phyloP scores from a whole-genome alignment of 2,888 invertebrate genomes.

The Epinotia nisella region DNA sequence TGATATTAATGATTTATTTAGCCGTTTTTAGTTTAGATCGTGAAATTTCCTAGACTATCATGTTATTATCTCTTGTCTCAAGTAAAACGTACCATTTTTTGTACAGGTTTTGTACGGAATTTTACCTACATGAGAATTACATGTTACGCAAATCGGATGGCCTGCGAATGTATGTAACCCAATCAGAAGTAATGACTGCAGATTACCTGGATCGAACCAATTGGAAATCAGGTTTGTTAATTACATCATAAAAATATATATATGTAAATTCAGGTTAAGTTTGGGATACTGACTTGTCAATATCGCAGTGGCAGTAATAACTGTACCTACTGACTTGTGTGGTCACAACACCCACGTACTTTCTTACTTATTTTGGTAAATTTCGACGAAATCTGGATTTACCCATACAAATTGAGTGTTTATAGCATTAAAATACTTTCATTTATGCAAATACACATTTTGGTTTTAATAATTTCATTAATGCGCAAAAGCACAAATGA shows the following conservation, averaged over 20 bases:
- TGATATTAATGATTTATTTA: too few relatives aligned
- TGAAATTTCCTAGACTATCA: neutral
- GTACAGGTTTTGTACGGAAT: slow-evolving; percentile 5
- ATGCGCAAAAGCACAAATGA: neutral
- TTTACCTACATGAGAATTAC: slow-evolving; percentile 29
- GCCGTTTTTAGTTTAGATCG: too few relatives aligned
- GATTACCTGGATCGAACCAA: slow-evolving; percentile 13
- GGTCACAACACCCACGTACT: neutral
- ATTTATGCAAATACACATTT: slow-evolving; percentile 3
- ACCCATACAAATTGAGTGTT: neutral
- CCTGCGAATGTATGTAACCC: slow-evolving; percentile 21
- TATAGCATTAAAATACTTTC: slow-evolving; percentile 4
- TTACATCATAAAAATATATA: slow-evolving; percentile 13
- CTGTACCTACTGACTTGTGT: slow-evolving; percentile 11
- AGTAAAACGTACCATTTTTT: neutral
- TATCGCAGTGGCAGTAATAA: slow-evolving; percentile 4
- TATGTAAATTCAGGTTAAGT: slow-evolving; percentile 13
- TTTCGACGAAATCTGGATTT: neutral
- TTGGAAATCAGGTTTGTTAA: slow-evolving; percentile 6
- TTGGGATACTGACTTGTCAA: neutral
- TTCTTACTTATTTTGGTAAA: slow-evolving; percentile 2
- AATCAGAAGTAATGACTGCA: slow-evolving; percentile 34
- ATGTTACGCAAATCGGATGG: slow-evolving; percentile 33
- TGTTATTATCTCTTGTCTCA: slow-evolving; percentile 3
- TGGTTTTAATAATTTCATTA: neutral